A percentile compares a stretch with the other conserved stretches of the same genome.
Conservation (phyloP, 2,797 vertebrate genomes). For the Xenops minutus region DNA sequence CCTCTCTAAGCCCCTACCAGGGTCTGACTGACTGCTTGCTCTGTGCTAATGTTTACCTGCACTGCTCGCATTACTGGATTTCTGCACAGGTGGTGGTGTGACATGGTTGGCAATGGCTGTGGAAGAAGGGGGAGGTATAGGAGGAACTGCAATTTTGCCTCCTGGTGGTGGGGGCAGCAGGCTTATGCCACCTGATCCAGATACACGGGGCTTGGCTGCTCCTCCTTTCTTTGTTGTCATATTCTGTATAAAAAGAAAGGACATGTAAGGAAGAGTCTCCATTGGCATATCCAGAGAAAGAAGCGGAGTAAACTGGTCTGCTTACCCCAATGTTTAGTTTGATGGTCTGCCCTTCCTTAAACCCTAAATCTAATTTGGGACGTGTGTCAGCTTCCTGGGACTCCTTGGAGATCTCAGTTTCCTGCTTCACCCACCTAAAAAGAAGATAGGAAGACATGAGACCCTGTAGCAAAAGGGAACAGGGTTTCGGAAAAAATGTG, state of each 20-base stretch:
- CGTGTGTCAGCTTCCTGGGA: constrained; percentile 84
- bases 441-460: background rate
- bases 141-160: constrained; percentile 83
- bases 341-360: constrained; percentile 96
- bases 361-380: constrained; percentile 92
- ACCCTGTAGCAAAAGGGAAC: background rate
- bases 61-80: constrained; percentile 57
- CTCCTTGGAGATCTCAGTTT: constrained; percentile 89
- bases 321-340: constrained; percentile 93
- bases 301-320: background rate
- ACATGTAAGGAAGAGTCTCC: background rate
- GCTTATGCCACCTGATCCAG: constrained; percentile 84
- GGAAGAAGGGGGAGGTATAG: constrained; percentile 71
- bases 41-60: constrained; percentile 61
- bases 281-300: background rate
- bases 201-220: constrained; percentile 76
- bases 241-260: constrained; percentile 59
- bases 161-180: constrained; percentile 91
- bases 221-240: constrained; percentile 88
- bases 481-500: background rate
- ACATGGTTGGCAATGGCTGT: constrained; percentile 79
- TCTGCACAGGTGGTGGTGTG: constrained; percentile 76
- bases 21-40: background rate
- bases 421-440: constrained; percentile 93
- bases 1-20: background rate